phyloP scores from a whole-genome alignment of 2,113 vertebrate species.

The Neotoma lepida region DNA sequence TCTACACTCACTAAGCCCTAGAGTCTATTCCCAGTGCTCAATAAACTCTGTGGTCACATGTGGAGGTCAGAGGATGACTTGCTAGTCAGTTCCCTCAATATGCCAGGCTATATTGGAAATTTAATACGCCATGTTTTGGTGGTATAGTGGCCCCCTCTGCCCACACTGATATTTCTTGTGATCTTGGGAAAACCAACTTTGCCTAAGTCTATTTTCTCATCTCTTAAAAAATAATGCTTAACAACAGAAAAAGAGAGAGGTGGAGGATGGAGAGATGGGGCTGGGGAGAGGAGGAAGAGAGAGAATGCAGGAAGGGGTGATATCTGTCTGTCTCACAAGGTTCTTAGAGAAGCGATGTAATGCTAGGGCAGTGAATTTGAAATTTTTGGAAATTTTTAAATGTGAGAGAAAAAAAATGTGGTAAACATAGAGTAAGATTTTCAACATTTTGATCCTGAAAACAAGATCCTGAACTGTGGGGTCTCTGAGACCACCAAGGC shows the following conservation, averaged over 20 bases:
- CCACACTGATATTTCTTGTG: constrained; percentile 19
- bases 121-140: background rate
- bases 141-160: background rate
- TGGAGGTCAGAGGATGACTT: background rate
- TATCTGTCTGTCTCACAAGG: background rate
- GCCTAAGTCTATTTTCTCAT: background rate
- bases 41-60: background rate
- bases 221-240: background rate
- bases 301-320: background rate
- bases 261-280: too few species aligned
- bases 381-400: constrained; percentile 13
- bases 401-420: background rate
- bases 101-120: background rate
- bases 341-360: constrained; percentile 28
- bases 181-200: constrained; percentile 29
- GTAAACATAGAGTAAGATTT: constrained; percentile 3
- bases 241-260: background rate
- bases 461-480: background rate
- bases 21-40: background rate
- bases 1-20: background rate
- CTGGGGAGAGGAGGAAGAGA: background rate
- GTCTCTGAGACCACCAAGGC: background rate
- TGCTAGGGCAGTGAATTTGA: background rate
- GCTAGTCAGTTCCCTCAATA: background rate
- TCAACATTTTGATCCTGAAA: constrained; percentile 5